Conservation (phyloP, 1,140 invertebrate genomes). For the Bombus impatiens region DNA sequence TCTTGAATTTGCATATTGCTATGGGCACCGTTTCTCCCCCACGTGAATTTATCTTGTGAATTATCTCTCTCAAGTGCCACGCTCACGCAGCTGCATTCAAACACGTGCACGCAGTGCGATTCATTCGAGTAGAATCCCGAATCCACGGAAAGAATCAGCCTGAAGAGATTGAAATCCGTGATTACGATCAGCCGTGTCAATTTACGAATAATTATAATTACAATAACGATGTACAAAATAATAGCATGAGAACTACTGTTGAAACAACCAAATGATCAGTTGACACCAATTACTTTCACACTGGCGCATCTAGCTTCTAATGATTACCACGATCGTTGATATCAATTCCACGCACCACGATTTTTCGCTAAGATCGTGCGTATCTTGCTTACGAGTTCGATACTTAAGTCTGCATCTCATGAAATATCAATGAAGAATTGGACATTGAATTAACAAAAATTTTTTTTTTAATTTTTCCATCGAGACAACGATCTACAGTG, state of each 20-base stretch:
- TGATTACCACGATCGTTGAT: neutral
- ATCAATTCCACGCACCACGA: neutral
- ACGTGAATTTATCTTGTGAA: conserved; percentile 3
- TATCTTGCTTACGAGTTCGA: neutral
- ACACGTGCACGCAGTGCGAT: neutral
- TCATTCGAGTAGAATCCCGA: neutral
- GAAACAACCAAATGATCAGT: too few species aligned
- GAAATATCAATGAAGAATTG: too few species aligned
- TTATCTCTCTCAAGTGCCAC: neutral
- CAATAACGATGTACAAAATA: too few species aligned
- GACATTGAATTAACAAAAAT: too few species aligned
- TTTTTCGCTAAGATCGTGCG: neutral
- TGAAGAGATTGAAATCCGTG: neutral
- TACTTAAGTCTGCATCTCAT: too few species aligned
- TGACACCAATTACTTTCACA: too few species aligned
- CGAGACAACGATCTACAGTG: too few species aligned
- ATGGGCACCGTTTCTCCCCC: conserved; percentile 10
- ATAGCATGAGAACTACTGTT: too few species aligned
- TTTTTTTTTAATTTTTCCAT: too few species aligned
- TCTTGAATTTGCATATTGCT: conserved; percentile 60
- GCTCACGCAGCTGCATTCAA: neutral
- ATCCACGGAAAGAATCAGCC: neutral
- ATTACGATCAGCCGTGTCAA: neutral
- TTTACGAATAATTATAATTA: too few species aligned
- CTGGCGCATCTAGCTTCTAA: too few species aligned